A percentile compares a stretch with the other conserved stretches of the same genome.
Evolutionary conservation across 2,888 invertebrate genomes (phyloP).

Genomic region (Nudaria mundana): DNA sequence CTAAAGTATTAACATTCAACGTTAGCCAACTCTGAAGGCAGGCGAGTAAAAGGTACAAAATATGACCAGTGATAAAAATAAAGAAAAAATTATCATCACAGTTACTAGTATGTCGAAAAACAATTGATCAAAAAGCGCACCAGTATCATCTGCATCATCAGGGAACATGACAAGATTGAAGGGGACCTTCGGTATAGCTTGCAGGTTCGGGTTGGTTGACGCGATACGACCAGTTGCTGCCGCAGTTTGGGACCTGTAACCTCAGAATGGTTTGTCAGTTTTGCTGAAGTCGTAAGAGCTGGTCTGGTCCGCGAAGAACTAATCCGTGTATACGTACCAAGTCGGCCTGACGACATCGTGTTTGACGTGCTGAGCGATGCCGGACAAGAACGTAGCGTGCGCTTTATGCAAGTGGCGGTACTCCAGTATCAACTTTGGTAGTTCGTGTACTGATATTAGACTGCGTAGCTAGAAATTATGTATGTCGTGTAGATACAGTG

Average conservation of each 20-base stretch:
- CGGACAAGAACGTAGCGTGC: conserved; percentile 68
- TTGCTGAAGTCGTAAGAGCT: no score
- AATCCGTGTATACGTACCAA: conserved; percentile 47
- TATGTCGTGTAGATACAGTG: no score
- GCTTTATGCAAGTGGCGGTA: conserved; percentile 73
- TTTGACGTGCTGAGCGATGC: conserved; percentile 59
- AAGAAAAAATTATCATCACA: no score
- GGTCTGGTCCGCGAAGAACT: no score
- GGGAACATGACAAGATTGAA: conserved; percentile 50
- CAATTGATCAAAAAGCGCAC: no score
- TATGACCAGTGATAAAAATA: no score
- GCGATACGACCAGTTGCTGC: conserved; percentile 75
- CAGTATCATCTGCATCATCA: conserved; percentile 23
- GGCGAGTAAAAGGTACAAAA: no score
- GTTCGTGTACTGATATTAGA: conserved; percentile 54
- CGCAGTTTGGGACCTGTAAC: conserved; percentile 65
- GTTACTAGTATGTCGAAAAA: no score
- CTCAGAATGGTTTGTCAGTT: not conserved
- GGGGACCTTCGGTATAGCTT: conserved; percentile 71
- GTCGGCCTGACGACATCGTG: conserved; percentile 58
- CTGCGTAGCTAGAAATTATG: conserved; percentile 53
- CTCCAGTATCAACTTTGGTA: conserved; percentile 68
- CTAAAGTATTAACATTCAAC: no score
- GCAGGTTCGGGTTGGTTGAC: conserved; percentile 71
- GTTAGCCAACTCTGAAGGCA: no score